phyloP scores from a whole-genome alignment of 2,797 vertebrate species.

The Mormyrus hasselquistii region DNA sequence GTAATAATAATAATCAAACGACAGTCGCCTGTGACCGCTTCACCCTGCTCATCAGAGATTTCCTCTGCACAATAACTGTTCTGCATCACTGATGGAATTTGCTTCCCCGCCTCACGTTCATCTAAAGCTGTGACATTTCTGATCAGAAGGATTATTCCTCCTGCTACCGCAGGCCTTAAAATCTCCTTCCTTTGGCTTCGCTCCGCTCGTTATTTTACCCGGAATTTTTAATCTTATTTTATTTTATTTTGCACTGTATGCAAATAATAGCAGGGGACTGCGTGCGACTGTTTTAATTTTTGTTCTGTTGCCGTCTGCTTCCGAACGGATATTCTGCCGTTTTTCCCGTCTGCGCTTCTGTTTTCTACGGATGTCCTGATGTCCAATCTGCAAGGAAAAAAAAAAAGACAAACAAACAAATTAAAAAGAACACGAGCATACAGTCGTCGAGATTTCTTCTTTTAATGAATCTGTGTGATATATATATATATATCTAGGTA shows the following conservation, averaged over 20 bases:
- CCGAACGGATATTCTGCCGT: neutral
- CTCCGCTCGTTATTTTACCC: constrained; percentile 35
- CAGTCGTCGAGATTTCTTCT: neutral
- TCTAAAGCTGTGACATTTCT: constrained; percentile 20
- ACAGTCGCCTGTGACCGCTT: constrained; percentile 98
- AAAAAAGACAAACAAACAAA: neutral
- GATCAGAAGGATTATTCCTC: neutral
- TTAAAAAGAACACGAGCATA: neutral
- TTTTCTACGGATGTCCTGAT: neutral
- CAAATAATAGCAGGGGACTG: neutral
- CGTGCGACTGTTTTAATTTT: neutral
- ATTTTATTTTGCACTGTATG: constrained; percentile 1
- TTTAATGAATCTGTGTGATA: neutral
- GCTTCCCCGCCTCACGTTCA: constrained; percentile 28
- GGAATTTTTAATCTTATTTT: neutral
- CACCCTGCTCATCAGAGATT: constrained; percentile 76
- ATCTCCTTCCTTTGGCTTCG: constrained; percentile 44
- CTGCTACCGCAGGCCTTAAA: constrained; percentile 21
- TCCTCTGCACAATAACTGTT: constrained; percentile 63
- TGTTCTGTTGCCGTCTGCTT: neutral
- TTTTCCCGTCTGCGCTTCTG: neutral
- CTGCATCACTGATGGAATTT: constrained; percentile 55
- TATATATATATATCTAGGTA: neutral
- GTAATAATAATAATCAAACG: constrained; percentile 99
- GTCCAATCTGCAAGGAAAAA: neutral